Evolutionary conservation across 2,113 vertebrate genomes (phyloP).

Genomic region (Piaya cayana): DNA sequence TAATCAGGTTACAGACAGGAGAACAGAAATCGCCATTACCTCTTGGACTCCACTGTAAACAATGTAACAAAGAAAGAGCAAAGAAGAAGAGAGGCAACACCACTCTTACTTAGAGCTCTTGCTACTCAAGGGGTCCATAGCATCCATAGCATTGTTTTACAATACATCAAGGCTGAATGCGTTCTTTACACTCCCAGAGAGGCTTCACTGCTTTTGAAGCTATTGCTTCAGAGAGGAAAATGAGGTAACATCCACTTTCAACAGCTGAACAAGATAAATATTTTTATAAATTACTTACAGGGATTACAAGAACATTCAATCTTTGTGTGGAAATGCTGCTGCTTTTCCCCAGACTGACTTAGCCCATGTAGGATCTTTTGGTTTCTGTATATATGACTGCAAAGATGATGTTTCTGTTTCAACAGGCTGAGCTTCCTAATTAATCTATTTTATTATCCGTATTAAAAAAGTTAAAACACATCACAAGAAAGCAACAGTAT

Average conservation of each 20-base stretch:
- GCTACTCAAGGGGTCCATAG: background rate
- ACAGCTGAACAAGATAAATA: background rate
- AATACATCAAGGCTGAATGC: background rate
- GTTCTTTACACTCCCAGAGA: background rate
- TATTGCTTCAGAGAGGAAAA: background rate
- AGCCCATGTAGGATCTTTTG: background rate
- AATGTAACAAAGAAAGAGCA: background rate
- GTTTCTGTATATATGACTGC: background rate
- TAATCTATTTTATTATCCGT: background rate
- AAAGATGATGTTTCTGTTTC: background rate
- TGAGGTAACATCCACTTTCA: slow-evolving; percentile 1
- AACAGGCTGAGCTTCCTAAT: background rate
- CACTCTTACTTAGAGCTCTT: background rate
- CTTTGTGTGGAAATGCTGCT: background rate
- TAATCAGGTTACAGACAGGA: background rate
- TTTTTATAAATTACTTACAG: slow-evolving; percentile 17
- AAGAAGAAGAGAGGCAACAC: background rate
- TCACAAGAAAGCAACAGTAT: background rate
- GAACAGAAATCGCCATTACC: background rate
- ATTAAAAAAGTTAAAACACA: background rate
- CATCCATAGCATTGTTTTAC: background rate
- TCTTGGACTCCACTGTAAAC: background rate
- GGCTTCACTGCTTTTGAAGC: background rate
- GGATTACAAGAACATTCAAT: background rate
- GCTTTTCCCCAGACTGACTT: background rate